Evolutionary conservation across 1,140 invertebrate genomes (phyloP), one percentile per base, ranked within the genome.

Genomic region (Manduca sexta): DNA sequence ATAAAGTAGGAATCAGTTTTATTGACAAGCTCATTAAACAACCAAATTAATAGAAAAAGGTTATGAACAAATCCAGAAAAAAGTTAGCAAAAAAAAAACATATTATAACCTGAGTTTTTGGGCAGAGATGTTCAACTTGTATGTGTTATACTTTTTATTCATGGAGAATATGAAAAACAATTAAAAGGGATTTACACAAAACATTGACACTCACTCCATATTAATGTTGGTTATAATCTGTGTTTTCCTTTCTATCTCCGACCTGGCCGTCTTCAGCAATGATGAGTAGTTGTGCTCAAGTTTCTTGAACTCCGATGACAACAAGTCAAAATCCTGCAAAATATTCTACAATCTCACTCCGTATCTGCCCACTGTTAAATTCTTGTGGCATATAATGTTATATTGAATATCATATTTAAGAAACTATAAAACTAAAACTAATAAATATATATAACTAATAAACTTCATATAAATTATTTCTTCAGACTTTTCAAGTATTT

Each of bases 311-410:
- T 83, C 79, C 15, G 37, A 49, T 12, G 60, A 62, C 8, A 84
- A 17, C 39, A 69, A 72, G 38, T 84, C 77, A 58, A 75, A 78
- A 57, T 84, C 81, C 81, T 84, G 81, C 43, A 83, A 84, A 57
- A 84, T 77, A 52, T 69, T 59, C 81, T 83, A 76, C 33, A 81
- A 66, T 66, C 68, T 83, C 77, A 84, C 78, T 81, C 67, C 55
- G 64, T 47, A 80, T 76, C 65, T 61, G 59, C 69, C 67, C 74
- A 41, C n/a, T 21, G 16, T 30, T 41, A 38, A 35, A 4, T 34
- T 15, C 30, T 17, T 6, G 14, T 11, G 34, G 29, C 31, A 35
- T 13, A 44, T 45, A 7, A 17, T 29, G 7, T 34, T 48, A 18
- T n/a, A 11, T 41, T 41, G 1, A 41, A 11, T 40, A 18, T 40